These are phyloP conservation scores for Oreortyx pictus DNA, from an alignment of 2,797 vertebrate genomes.

Conservation along the genomic window DNA sequence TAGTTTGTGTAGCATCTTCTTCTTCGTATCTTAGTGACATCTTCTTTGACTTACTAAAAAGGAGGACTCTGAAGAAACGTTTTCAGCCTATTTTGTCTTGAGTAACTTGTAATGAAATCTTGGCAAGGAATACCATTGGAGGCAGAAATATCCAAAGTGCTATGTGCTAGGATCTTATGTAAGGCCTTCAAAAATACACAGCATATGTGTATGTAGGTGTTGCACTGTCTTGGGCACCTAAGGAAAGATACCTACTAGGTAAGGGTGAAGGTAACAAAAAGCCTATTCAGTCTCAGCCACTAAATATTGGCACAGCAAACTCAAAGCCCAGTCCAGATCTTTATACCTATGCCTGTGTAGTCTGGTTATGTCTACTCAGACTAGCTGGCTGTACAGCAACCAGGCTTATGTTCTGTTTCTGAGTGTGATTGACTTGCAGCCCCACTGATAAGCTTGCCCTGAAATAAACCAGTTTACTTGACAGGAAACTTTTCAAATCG, in stretches of 20 bases:
- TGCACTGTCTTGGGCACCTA: background rate
- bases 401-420: background rate
- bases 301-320: background rate
- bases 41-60: background rate
- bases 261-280: background rate
- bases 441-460: rapidly evolving
- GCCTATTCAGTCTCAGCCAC: rapidly evolving
- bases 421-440: background rate
- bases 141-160: background rate
- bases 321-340: background rate
- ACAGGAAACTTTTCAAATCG: background rate
- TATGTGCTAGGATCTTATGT: background rate
- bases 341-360: background rate
- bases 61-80: background rate
- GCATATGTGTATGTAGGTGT: rapidly evolving
- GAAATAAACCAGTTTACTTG: background rate
- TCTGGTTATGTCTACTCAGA: background rate
- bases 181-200: background rate
- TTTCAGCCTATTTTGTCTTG: background rate
- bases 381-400: background rate
- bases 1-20: background rate
- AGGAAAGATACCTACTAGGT: background rate
- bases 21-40: background rate
- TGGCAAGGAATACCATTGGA: background rate
- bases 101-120: background rate